Evolutionary conservation across 37 sponge, comb jelly and placozoan species (phyloP), one percentile per base, ranked within the genome.

Genomic region (Cladorhizidae sp.): DNA sequence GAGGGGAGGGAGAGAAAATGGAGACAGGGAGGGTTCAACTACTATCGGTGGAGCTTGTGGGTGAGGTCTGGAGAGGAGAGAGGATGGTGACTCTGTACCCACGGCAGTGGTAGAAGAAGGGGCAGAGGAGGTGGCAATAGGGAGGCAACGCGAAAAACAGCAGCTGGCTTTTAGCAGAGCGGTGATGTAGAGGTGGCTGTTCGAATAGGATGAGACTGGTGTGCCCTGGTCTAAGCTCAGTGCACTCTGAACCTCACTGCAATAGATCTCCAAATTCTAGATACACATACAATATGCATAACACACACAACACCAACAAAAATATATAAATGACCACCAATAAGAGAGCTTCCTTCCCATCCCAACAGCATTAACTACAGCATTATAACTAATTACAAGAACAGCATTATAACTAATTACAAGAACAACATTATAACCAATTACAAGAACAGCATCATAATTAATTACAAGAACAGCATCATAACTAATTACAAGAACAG

Each of bases 91-190:
- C 3, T 45, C 40, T 17, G 56, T 55, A 31, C 22, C 32, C 3
- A 23, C 8, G 25, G 58, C 18, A 22, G 56, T 17, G 31, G 56
- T 40, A 45, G 59, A 57, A 25, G 57, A 40, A 71, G 28, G 37
- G 56, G 56, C 12, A 21, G 75, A 62, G 69, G 21, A 21, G 41
- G 54, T 12, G 25, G 43, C 1, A 37, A 36, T 2, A n/a, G 72
- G 29, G n/a, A 40, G 18, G 6, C 3, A 1, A 9, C 38, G 71
- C 17, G 42, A 59, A 38, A 56, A 79, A 38, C 64, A 73, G 67
- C 83, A 82, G 35, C 83, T 59, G 12, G 79, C 63, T 58, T 83
- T 77, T 36, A 88, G 65, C 14, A 88, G 77, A 8, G 88, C 77
- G 2, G 79, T 82, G 77, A 54, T 40, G 67, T 77, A 82, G 8